Base-by-base conservation (phyloP, 2,113 vertebrate genomes). In the Eurypyga helias region DNA sequence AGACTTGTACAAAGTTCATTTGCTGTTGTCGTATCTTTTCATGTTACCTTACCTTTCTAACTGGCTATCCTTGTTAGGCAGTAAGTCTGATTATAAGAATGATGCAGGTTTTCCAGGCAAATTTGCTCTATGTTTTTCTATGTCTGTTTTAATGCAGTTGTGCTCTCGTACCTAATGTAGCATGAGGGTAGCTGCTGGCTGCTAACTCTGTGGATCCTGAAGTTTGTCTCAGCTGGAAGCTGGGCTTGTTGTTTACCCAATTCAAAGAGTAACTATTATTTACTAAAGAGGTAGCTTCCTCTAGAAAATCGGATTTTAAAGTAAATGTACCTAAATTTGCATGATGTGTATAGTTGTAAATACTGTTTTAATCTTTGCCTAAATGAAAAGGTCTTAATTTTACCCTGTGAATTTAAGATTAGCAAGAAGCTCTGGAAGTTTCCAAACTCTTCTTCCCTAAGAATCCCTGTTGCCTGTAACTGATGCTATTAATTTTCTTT, bases 131-230 rank as follows among this genome's bases (percentile, higher is more conserved):
- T 79, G 55, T 82, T 93, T 93, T 93, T 75, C 69, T 71, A 10
- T 87, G 78, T 80, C 66, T 93, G 13, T 87, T 94, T 88, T 83
- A 49, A 88, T 64, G 90, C 34, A 75, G 36, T 54, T 80, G 55
- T 93, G n/a, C 85, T 91, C 8, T 90, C n/a, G 57, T 90, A 36
- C 73, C 34, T 93, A 87, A 77, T 70, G 62, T 80, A 85, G 87
- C 58, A 52, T 72, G 62, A 75, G 54, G 65, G 43, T 54, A 64
- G 81, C 73, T 92, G 67, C 84, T 1, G 65, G 72, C 75, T 93
- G 75, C 69, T 54, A 70, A 23, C 41, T 79, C 61, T 0, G 0
- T 65, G 54, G 29, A 25, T 76, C 77, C 52, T 48, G 17, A 24
- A 58, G 45, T 85, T 72, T 85, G 78, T 73, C 54, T 58, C 62